Percentiles rank a stretch among this genome's conserved stretches.
These are phyloP conservation scores for Limnephilus rhombicus DNA, from an alignment of 2,888 invertebrate species.

Conservation along the genomic window DNA sequence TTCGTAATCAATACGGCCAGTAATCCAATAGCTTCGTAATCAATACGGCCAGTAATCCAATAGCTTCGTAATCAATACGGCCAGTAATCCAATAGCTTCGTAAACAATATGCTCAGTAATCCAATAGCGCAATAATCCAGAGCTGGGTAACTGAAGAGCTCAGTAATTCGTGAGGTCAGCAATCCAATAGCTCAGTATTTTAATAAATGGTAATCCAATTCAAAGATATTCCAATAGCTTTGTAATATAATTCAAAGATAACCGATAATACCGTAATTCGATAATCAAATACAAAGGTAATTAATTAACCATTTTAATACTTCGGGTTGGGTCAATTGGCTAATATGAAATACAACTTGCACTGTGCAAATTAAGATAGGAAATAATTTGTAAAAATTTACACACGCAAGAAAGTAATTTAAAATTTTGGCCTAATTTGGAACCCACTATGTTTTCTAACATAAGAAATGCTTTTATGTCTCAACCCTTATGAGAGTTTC, in stretches of 20 bases:
- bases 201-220: background rate
- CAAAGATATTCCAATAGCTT: background rate
- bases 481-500: no score
- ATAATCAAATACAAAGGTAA: background rate
- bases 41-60: background rate
- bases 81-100: background rate
- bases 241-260: no score
- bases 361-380: no score
- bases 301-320: background rate
- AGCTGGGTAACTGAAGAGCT: background rate
- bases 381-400: no score
- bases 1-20: background rate
- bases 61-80: background rate
- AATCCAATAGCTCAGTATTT: background rate
- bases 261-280: background rate
- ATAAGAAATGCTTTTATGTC: no score
- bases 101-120: background rate
- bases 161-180: no score
- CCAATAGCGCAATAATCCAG: background rate
- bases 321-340: background rate
- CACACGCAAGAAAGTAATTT: no score
- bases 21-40: background rate
- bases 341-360: no score
- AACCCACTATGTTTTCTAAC: no score
- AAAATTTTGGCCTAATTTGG: no score